Percentiles rank a stretch among this genome's conserved stretches.
Conservation (phyloP, 2,113 vertebrate species). For the Poeciliopsis turrubarensis region DNA sequence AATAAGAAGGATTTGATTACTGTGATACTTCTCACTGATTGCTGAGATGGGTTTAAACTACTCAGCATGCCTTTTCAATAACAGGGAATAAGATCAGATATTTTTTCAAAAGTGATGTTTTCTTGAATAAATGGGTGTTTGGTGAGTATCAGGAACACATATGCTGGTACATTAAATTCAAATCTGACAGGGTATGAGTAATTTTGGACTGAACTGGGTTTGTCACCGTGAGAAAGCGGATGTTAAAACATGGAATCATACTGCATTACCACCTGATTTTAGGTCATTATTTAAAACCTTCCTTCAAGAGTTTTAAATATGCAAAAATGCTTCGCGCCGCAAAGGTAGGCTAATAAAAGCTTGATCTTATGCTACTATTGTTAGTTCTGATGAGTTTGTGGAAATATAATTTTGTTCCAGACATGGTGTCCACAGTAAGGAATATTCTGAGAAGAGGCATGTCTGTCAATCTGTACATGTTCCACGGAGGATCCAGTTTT, state of each 20-base stretch:
- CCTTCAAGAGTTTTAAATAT: background rate
- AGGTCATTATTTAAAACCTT: slow-evolving; percentile 1
- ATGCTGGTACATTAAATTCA: background rate
- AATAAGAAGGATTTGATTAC: too few relatives aligned
- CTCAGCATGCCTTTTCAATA: too few relatives aligned
- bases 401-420: slow-evolving; percentile 63
- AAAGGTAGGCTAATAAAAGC: background rate
- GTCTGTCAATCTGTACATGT: slow-evolving; percentile 96
- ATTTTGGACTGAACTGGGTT: slow-evolving; percentile 8
- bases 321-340: background rate
- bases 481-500: slow-evolving; percentile 95
- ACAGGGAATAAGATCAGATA: too few relatives aligned
- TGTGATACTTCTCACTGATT: too few relatives aligned
- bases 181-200: background rate
- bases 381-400: background rate
- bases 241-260: background rate
- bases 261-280: background rate
- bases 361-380: background rate
- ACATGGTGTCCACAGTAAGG: slow-evolving; percentile 84
- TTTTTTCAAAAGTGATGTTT: too few relatives aligned
- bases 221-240: slow-evolving; percentile 22
- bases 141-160: too few relatives aligned
- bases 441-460: slow-evolving; percentile 83
- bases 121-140: too few relatives aligned
- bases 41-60: too few relatives aligned